Percentiles rank a stretch among this genome's conserved stretches.
phyloP scores from a whole-genome alignment of 1,140 invertebrate genomes.

The Rhopalosiphum padi region DNA sequence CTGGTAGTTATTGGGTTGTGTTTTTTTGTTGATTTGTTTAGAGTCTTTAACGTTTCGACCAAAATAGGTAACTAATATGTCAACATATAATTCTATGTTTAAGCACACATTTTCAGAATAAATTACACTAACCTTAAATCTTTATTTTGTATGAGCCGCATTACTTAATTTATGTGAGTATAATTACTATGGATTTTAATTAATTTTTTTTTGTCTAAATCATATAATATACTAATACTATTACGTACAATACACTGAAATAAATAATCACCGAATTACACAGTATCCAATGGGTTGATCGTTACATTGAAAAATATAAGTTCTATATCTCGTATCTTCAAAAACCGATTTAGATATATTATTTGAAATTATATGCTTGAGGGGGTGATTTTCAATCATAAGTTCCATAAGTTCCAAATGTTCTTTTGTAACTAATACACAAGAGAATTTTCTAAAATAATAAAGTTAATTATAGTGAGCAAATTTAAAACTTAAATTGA shows the following conservation, averaged over 20 bases:
- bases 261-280: conserved; percentile 28
- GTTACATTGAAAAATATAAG: conserved; percentile 33
- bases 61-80: background rate
- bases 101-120: background rate
- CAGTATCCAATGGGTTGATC: conserved; percentile 39
- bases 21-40: background rate
- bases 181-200: background rate
- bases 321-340: conserved; percentile 30
- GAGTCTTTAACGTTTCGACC: background rate
- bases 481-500: background rate
- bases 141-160: background rate
- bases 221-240: too few relatives aligned
- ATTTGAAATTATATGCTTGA: background rate
- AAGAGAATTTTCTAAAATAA: background rate
- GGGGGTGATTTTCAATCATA: background rate
- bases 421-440: background rate
- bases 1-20: too few relatives aligned
- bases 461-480: background rate
- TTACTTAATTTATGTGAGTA: background rate
- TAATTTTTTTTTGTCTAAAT: background rate
- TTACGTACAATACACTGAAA: background rate
- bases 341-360: conserved; percentile 46
- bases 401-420: conserved; percentile 16
- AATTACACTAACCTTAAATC: background rate
- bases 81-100: too few relatives aligned